phyloP scores from a whole-genome alignment of 2,888 invertebrate genomes.

The Thalpophila matura region DNA sequence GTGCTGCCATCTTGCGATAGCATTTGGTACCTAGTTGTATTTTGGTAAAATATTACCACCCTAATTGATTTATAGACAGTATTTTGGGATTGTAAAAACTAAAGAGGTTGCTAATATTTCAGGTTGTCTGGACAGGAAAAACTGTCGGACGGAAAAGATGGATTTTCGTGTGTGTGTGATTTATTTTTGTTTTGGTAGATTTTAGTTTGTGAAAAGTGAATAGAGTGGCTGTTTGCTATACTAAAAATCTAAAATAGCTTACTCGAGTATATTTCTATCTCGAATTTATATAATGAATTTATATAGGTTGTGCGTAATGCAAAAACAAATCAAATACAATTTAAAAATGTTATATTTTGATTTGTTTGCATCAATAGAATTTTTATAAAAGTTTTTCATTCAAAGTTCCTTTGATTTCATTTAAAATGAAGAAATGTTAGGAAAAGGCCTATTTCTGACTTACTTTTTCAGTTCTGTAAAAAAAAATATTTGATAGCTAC shows the following conservation, averaged over 20 bases:
- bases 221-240: background rate
- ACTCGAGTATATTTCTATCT: too few species aligned
- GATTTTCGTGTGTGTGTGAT: constrained; percentile 25
- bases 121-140: constrained; percentile 1
- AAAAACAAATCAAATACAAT: too few species aligned
- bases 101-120: constrained; percentile 13
- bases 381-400: too few species aligned
- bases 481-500: too few species aligned
- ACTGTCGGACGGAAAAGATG: background rate
- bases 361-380: too few species aligned
- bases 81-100: constrained; percentile 36
- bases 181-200: constrained; percentile 17
- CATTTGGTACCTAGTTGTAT: constrained; percentile 49
- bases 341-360: too few species aligned
- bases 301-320: too few species aligned
- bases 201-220: constrained; percentile 6
- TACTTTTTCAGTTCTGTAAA: background rate
- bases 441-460: too few species aligned
- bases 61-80: constrained; percentile 57
- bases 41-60: constrained; percentile 54
- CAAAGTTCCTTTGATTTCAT: too few species aligned
- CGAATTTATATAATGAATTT: too few species aligned
- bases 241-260: background rate
- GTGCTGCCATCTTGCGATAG: constrained; percentile 64
- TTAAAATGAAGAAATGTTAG: too few species aligned